These are phyloP conservation scores for Scaptodrosophila latifasciaeformis DNA, from an alignment of 2,888 invertebrate genomes.

Conservation along the genomic window DNA sequence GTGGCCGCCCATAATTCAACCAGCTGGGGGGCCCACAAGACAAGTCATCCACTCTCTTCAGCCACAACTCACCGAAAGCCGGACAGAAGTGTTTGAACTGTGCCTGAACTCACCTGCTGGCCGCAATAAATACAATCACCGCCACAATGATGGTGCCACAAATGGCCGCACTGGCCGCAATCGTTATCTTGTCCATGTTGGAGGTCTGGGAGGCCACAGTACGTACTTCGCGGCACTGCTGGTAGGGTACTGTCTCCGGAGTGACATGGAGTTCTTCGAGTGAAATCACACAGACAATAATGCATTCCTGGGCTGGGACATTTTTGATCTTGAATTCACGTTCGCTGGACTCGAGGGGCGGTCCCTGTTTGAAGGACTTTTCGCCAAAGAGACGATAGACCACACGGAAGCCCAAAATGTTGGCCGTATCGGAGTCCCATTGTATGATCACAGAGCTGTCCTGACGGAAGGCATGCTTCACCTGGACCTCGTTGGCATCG, in stretches of 20 bases:
- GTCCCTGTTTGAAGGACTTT: constrained; percentile 91
- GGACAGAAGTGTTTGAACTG: neutral
- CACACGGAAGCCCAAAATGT: constrained; percentile 91
- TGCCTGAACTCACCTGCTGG: constrained; percentile 78
- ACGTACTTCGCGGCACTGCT: constrained; percentile 91
- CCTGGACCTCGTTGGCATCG: constrained; percentile 85
- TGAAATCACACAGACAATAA: constrained; percentile 94
- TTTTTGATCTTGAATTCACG: constrained; percentile 95
- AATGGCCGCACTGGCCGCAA: constrained; percentile 93
- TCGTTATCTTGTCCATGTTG: constrained; percentile 96
- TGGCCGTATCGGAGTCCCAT: constrained; percentile 92
- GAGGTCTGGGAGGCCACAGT: constrained; percentile 88
- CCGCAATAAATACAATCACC: constrained; percentile 91
- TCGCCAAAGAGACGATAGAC: constrained; percentile 93
- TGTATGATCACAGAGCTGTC: constrained; percentile 92
- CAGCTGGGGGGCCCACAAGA: constrained; percentile 2
- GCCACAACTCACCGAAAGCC: too few species aligned
- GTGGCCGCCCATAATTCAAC: constrained; percentile 26
- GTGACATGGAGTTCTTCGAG: constrained; percentile 91
- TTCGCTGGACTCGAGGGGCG: constrained; percentile 91
- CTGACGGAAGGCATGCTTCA: constrained; percentile 87
- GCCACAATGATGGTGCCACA: constrained; percentile 94
- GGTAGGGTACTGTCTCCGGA: constrained; percentile 88
- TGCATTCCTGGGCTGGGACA: constrained; percentile 94
- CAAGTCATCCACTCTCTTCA: too few species aligned